Percentiles rank a stretch among this genome's conserved stretches.
These are phyloP conservation scores for Myripristis jacobus DNA, from an alignment of 2,797 vertebrate genomes.

Conservation along the genomic window DNA sequence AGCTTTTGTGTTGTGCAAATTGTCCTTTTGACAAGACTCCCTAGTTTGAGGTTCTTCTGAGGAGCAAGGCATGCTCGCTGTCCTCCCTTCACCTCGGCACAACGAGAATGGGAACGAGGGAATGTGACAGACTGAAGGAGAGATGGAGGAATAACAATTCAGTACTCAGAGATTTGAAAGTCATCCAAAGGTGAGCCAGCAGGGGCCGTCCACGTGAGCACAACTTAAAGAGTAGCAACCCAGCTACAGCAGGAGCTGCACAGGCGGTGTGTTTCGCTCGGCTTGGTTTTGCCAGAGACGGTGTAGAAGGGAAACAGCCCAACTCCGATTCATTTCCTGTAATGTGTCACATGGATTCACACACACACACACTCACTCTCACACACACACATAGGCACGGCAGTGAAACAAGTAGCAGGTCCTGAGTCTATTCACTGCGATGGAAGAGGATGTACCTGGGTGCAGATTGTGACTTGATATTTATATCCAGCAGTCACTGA, in stretches of 20 bases:
- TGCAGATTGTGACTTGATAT: too few species aligned
- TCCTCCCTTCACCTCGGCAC: constrained; percentile 38
- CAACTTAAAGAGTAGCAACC: constrained; percentile 33
- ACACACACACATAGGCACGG: too few species aligned
- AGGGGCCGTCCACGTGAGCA: constrained; percentile 34
- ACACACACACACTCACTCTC: too few species aligned
- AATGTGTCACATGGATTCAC: too few species aligned
- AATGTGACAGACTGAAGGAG: constrained; percentile 54
- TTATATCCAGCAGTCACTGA: too few species aligned
- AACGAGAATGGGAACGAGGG: constrained; percentile 55
- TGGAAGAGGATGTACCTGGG: too few species aligned
- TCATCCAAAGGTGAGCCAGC: constrained; percentile 71
- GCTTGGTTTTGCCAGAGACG: too few species aligned
- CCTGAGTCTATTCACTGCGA: too few species aligned
- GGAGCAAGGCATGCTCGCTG: constrained; percentile 43
- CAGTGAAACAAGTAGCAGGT: too few species aligned
- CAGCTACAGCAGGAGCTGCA: constrained; percentile 17
- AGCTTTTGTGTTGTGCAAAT: constrained; percentile 78
- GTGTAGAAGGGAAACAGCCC: too few species aligned
- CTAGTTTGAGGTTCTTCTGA: constrained; percentile 59
- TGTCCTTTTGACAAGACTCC: constrained; percentile 69
- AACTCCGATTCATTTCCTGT: too few species aligned
- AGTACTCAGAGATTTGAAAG: constrained; percentile 60
- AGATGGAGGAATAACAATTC: constrained; percentile 60
- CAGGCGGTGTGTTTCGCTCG: constrained; percentile 12